Conservation (phyloP, 2,113 vertebrate genomes). For the Eurypyga helias region DNA sequence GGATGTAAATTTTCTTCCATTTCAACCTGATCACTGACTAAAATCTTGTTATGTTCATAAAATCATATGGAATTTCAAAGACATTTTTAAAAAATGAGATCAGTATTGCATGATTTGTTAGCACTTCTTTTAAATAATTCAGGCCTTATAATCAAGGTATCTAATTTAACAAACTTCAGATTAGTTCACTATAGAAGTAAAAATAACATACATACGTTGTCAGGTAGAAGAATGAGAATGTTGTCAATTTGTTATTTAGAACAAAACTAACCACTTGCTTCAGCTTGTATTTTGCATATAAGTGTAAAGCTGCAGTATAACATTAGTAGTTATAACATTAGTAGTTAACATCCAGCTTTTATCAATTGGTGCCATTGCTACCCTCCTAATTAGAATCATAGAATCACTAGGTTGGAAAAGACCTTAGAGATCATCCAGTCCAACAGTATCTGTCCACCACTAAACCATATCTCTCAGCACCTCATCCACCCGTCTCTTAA, state of each 20-base stretch:
- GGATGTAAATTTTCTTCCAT: neutral
- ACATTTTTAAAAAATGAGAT: neutral
- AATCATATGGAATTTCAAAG: neutral
- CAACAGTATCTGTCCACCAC: no score
- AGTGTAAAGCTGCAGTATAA: neutral
- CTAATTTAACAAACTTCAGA: neutral
- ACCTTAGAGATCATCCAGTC: no score
- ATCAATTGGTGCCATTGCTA: neutral
- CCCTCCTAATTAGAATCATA: no score
- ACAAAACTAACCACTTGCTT: neutral
- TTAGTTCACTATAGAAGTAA: neutral
- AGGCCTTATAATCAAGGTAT: neutral
- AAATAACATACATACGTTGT: neutral
- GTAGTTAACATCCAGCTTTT: neutral
- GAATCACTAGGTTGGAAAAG: no score
- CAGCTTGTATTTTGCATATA: neutral
- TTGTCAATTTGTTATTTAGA: neutral
- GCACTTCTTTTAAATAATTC: neutral
- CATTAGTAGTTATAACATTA: neutral
- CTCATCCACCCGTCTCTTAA: no score
- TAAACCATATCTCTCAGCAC: no score
- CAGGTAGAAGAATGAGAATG: neutral
- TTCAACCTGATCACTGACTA: neutral
- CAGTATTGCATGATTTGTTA: neutral
- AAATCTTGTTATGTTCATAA: neutral